phyloP scores from a whole-genome alignment of 1,140 invertebrate genomes.

The Wiebesia pumilae region DNA sequence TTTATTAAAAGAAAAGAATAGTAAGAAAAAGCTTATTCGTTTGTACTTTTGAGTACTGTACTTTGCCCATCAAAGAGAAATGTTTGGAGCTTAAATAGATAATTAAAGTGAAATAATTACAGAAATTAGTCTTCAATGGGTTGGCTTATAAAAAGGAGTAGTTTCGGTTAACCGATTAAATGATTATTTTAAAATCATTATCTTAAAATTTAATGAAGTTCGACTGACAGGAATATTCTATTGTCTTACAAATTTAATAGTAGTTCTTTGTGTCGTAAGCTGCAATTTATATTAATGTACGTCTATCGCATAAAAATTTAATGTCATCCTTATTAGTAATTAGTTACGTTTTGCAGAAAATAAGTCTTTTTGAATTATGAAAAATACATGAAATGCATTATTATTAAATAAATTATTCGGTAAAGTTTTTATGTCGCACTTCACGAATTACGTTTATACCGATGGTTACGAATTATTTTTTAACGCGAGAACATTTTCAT shows the following conservation, averaged over 20 bases:
- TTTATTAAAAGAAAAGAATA: constrained; percentile 42
- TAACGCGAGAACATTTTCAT: no score
- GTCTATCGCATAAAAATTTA: not conserved
- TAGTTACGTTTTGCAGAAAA: no score
- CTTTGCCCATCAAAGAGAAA: not conserved
- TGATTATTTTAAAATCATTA: not conserved
- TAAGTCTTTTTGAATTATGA: no score
- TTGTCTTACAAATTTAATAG: not conserved
- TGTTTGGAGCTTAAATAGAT: no score
- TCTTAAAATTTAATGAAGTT: not conserved
- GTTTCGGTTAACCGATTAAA: not conserved
- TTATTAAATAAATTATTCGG: no score
- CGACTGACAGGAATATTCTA: not conserved
- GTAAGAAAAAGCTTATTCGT: not conserved
- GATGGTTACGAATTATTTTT: no score
- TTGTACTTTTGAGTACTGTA: not conserved
- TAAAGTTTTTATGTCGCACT: no score
- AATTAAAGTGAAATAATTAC: no score
- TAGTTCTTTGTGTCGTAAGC: not conserved
- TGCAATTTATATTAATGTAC: not conserved
- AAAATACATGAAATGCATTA: no score
- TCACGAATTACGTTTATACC: no score
- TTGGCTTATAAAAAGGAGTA: not conserved
- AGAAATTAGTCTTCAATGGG: no score
- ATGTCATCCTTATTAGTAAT: not conserved